These are phyloP conservation scores for Fundulus diaphanus DNA, from an alignment of 2,797 vertebrate genomes.

Conservation along the genomic window DNA sequence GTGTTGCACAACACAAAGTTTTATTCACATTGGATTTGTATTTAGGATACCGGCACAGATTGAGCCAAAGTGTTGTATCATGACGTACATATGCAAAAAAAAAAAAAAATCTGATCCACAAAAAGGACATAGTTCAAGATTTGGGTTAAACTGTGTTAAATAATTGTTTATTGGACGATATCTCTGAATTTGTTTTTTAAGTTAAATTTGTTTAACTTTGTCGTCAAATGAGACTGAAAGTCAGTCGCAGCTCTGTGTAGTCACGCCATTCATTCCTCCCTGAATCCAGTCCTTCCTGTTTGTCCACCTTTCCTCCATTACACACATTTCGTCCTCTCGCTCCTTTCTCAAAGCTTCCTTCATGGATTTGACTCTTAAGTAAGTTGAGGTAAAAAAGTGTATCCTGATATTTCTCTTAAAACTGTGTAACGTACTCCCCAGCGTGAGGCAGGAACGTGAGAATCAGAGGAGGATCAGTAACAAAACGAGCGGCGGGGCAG, in stretches of 20 bases:
- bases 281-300: slow-evolving; percentile 62
- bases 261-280: slow-evolving; percentile 30
- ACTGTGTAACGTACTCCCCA: slow-evolving; percentile 1
- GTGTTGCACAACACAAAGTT: not conserved
- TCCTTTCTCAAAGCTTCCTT: not conserved
- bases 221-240: slow-evolving; percentile 5
- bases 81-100: not conserved
- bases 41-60: not conserved
- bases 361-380: not conserved
- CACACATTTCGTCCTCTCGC: not conserved
- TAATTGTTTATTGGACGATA: not conserved
- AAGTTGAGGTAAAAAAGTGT: not conserved
- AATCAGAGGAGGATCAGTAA: slow-evolving; percentile 31
- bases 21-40: not conserved
- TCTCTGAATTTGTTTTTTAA: not conserved
- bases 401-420: slow-evolving; percentile 7
- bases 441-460: slow-evolving; percentile 26
- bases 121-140: not conserved
- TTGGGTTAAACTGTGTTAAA: not conserved
- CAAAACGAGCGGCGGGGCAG: slow-evolving; percentile 33
- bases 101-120: too few relatives aligned
- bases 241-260: not conserved
- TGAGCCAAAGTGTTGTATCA: not conserved
- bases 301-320: slow-evolving; percentile 29
- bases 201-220: not conserved